Base-by-base conservation (phyloP, 2,888 invertebrate genomes). In the Melanotus villosus region DNA sequence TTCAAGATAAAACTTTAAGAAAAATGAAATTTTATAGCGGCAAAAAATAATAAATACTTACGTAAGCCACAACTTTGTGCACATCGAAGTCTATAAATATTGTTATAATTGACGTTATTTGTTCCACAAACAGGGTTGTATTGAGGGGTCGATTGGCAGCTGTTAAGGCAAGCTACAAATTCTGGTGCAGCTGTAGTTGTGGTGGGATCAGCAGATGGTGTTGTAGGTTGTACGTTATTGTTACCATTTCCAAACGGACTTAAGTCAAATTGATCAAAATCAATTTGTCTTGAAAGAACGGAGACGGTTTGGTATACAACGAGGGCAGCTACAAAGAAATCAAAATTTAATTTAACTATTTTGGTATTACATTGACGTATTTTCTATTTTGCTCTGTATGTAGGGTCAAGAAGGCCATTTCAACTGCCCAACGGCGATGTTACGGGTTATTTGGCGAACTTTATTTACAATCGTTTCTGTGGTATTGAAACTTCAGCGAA, bases 91-190 rank as follows among this genome's bases (percentile, higher is more conserved):
- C 16, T 50, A 6, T 16, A 23, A 10, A 9, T 10, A 16, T 65
- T 69, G 18, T 23, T 1, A 23, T 59, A 69, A 1, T 59, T 41
- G 0, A 26, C 9, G n/a, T 18, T 34, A 30, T 69, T 43, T 2
- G 59, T 52, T 14, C 65, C 69, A 26, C 69, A 69, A n/a, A 65
- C 26, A n/a, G 69, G 69, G 45, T 59, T 60, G n/a, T 65, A 69
- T 30, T 65, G 45, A 14, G 47, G 9, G 4, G 41, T 21, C 5
- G 34, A 12, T 50, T 36, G 57, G 41, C 68, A 68, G 2, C 7
- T 1, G 23, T 7, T n/a, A 16, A 63, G 6, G 14, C 68, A 68
- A 14, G 18, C 18, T 16, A 14, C 41, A 52, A 56, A 45, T 14
- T 3, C n/a, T 21, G 50, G n/a, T n/a, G 9, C 10, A 12, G 50